Evolutionary conservation across 1,140 invertebrate genomes (phyloP), one percentile per base, ranked within the genome.

Genomic region (Drosophila ananassae): DNA sequence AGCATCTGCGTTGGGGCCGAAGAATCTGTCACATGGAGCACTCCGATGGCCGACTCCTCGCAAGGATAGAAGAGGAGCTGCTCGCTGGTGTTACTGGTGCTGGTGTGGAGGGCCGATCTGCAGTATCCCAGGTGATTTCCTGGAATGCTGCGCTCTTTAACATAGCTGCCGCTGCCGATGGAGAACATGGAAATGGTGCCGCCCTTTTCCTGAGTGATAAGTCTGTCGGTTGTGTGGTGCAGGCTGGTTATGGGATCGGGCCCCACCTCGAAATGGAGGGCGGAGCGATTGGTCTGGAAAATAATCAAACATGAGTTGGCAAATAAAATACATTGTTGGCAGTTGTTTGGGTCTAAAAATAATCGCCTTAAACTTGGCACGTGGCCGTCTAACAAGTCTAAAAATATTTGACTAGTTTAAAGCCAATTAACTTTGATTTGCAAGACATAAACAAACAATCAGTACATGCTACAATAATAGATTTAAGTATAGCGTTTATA

Each of bases 181-280:
- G 93, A 92, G 93, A 95, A 96, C 59, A 95, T 92, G 91, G 95
- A 95, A 39, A 95, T 92, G 58, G 92, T 92, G 55, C 95, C 95
- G 64, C 93, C 94, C 92, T 96, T 96, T 91, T 95, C 94, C 92
- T 96, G 95, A 28, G 95, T 94, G 51, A 95, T 93, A 76, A 94
- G 90, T 61, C 94, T 93, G 54, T 93, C 90, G 12, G 77, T 54
- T 7, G 81, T 90, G 41, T 90, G 87, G 47, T 90, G 82, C 3
- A 92, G 51, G 52, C 61, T 89, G 6, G 75, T 90, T 5, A 92
- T 81, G 5, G 90, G 87, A 13, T 91, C 74, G n/a, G 57, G 48
- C 34, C 91, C 87, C 58, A 91, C 78, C 41, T 90, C 77, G 21
- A 92, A 91, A 57, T 91, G 74, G 37, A 91, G 57, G 7, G 77